Evolutionary conservation across 2,888 invertebrate genomes (phyloP), one percentile per base, ranked within the genome.

Genomic region (Monoplex corrugatus): DNA sequence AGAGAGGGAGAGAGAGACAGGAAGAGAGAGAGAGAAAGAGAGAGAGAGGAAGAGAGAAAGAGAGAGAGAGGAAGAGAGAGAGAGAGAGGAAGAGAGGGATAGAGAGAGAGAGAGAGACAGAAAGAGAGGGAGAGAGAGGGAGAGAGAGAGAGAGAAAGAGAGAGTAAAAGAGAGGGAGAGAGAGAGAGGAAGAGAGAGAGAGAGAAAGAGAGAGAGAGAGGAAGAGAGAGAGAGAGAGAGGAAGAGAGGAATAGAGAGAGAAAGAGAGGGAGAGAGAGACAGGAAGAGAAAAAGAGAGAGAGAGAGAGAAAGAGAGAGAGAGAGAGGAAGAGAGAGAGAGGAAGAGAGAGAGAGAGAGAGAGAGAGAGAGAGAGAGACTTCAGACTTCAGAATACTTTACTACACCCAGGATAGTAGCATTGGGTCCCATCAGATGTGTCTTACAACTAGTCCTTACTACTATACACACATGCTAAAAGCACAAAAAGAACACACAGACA

Each of bases 161-260:
- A 38, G 86, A 86, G 68, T 68, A 68, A 86, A 19, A 86, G 86
- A 86, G 10, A 86, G 72, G 38, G 35, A 86, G 45, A 85, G 45
- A 45, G 50, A 85, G 45, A 85, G 85, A 85, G 45, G 45, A 32
- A 45, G 44, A 45, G 85, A 85, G 86, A 68, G 86, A 68, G 72
- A 32, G 72, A 3, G n/a, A 72, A n/a, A 72, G 72, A 1, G n/a
- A 57, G 57, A 57, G 57, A 57, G 57, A 10, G 57, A 57, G 57
- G 57, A 10, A 10, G 57, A 57, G 57, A 57, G 57, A 57, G 57
- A 10, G 28, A 28, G 57, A 28, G 28, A 28, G 10, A 28, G 28
- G 57, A 57, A 28, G 28, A 28, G 28, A 28, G 10, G 57, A 57
- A 28, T 2, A 28, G n/a, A n/a, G n/a, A n/a, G n/a, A n/a, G n/a